phyloP scores from a whole-genome alignment of 37 sponge, comb jelly and placozoan species.

The Theonella swinhoei region DNA sequence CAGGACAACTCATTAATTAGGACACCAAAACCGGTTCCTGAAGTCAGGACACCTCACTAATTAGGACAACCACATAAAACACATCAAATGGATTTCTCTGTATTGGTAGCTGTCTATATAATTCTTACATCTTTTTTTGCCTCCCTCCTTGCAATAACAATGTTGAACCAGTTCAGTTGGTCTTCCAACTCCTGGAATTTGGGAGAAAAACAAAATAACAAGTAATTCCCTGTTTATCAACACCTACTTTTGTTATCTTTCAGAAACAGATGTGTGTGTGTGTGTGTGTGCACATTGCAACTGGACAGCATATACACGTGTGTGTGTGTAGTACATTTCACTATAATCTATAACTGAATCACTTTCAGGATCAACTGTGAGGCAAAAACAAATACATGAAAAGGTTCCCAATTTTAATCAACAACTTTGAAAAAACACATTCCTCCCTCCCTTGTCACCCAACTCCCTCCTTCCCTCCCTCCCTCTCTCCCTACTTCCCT shows the following conservation, averaged over 20 bases:
- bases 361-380: no score
- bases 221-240: no score
- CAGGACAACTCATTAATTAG: no score
- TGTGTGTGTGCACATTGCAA: neutral
- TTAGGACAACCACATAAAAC: no score
- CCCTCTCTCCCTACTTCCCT: neutral
- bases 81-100: no score
- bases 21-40: no score
- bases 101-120: neutral
- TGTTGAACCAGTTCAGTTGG: conserved; percentile 80
- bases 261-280: no score
- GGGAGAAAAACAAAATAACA: neutral
- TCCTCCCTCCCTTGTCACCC: conserved; percentile 6
- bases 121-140: neutral
- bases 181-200: conserved; percentile 64
- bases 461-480: neutral
- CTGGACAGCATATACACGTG: neutral
- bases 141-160: conserved; percentile 60
- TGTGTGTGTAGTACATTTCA: neutral
- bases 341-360: no score
- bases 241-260: no score
- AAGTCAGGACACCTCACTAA: no score
- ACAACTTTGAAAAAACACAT: neutral
- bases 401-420: no score
- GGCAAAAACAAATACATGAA: no score